phyloP scores from a whole-genome alignment of 2,113 vertebrate genomes.

The Prinia subflava region DNA sequence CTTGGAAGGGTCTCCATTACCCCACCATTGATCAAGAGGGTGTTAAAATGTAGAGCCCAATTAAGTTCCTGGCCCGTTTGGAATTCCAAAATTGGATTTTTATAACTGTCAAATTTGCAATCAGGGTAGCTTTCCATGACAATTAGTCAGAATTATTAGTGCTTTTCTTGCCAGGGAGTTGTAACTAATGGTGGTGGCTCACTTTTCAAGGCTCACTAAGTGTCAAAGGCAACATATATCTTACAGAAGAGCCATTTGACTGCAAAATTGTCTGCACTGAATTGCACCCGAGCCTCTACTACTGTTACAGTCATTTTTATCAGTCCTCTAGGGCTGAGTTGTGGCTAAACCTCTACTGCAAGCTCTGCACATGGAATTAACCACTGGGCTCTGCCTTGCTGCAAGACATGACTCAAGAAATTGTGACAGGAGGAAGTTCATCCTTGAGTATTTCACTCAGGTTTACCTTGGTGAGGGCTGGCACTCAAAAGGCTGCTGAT shows the following conservation, averaged over 20 bases:
- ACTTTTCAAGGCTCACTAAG: background rate
- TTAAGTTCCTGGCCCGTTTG: conserved; percentile 28
- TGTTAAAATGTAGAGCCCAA: conserved; percentile 51
- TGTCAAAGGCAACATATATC: background rate
- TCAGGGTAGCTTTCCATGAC: conserved; percentile 29
- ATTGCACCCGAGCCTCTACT: conserved; percentile 21
- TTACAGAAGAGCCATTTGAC: background rate
- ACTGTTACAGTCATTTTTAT: conserved; percentile 18
- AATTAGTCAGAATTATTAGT: conserved; percentile 46
- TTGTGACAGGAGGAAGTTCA: background rate
- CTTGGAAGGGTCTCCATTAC: conserved; percentile 39
- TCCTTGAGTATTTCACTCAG: background rate
- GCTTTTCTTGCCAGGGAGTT: conserved; percentile 25
- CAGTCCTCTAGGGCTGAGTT: background rate
- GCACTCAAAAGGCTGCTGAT: background rate
- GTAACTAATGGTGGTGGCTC: background rate
- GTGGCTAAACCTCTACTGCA: background rate
- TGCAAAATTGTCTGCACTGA: background rate
- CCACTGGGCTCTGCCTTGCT: background rate
- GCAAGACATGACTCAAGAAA: background rate
- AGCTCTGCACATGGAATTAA: background rate
- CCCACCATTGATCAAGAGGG: conserved; percentile 49
- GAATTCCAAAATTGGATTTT: conserved; percentile 55
- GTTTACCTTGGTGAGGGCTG: background rate
- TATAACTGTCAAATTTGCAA: conserved; percentile 55